Conservation (phyloP, 2,113 vertebrate genomes). For the Protobothrops mucrosquamatus region DNA sequence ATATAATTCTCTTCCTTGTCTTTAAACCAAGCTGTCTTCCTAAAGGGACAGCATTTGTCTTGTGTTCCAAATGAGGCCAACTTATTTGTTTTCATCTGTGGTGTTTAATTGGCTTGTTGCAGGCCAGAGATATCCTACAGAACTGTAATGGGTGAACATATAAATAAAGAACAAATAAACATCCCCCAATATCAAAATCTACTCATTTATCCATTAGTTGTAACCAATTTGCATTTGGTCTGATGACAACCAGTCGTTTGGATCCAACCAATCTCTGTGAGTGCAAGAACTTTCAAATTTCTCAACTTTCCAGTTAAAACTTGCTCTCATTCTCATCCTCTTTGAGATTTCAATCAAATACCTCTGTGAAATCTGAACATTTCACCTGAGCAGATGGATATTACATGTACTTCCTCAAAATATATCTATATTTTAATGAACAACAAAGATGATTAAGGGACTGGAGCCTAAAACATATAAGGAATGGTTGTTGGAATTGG, state of each 20-base stretch:
- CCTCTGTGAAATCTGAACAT: slow-evolving; percentile 50
- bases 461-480: no score
- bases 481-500: no score
- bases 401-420: slow-evolving; percentile 27
- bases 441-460: no score
- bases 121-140: slow-evolving; percentile 62
- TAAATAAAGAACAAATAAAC: slow-evolving; percentile 54
- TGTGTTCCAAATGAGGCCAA: slow-evolving; percentile 44
- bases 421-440: slow-evolving; percentile 36
- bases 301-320: slow-evolving; percentile 28
- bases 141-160: slow-evolving; percentile 51
- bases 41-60: slow-evolving; percentile 52
- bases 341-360: slow-evolving; percentile 29
- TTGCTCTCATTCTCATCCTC: no score
- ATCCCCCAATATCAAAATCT: slow-evolving; percentile 20
- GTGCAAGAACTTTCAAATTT: slow-evolving; percentile 48
- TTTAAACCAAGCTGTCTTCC: slow-evolving; percentile 55
- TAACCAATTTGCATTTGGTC: slow-evolving; percentile 63
- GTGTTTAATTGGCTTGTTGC: slow-evolving; percentile 60
- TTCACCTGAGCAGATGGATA: slow-evolving; percentile 39
- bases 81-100: slow-evolving; percentile 67
- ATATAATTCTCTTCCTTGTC: slow-evolving; percentile 43
- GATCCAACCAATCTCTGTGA: slow-evolving; percentile 52
- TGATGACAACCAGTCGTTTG: slow-evolving; percentile 53
- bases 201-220: not conserved